Conservation (phyloP, 2,113 vertebrate genomes). For the Tenrec ecaudatus region DNA sequence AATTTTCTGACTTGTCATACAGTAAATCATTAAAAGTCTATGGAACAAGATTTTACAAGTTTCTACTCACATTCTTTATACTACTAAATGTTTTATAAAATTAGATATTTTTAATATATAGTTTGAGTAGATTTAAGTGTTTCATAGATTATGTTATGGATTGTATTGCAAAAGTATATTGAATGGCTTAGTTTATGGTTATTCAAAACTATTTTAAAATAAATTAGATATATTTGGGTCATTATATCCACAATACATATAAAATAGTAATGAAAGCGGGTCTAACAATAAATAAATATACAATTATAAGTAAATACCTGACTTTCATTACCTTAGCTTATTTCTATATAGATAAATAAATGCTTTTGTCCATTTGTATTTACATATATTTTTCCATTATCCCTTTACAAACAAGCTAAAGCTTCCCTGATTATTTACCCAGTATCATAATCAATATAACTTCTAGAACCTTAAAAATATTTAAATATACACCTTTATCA, state of each 20-base stretch:
- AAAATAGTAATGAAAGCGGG: not conserved
- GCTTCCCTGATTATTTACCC: slow-evolving; percentile 8
- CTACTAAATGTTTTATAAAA: not conserved
- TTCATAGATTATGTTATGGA: not conserved
- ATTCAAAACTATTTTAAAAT: not conserved
- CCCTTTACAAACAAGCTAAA: not conserved
- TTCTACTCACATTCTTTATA: not conserved
- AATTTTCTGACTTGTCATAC: not conserved
- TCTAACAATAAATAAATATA: not conserved
- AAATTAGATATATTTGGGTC: not conserved
- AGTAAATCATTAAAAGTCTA: not conserved
- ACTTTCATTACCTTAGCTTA: too few species aligned
- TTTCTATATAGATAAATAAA: too few species aligned
- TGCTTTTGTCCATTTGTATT: not conserved
- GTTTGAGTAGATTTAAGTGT: not conserved
- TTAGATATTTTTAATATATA: not conserved
- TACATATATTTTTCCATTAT: not conserved
- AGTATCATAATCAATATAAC: not conserved
- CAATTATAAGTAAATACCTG: not conserved
- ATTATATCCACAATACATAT: not conserved
- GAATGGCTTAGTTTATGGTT: not conserved
- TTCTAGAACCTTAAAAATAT: not conserved
- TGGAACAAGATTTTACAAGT: not conserved
- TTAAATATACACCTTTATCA: not conserved
- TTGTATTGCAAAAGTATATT: not conserved